These are phyloP conservation scores for Lithosia quadra DNA, from an alignment of 2,888 invertebrate species.

Conservation along the genomic window DNA sequence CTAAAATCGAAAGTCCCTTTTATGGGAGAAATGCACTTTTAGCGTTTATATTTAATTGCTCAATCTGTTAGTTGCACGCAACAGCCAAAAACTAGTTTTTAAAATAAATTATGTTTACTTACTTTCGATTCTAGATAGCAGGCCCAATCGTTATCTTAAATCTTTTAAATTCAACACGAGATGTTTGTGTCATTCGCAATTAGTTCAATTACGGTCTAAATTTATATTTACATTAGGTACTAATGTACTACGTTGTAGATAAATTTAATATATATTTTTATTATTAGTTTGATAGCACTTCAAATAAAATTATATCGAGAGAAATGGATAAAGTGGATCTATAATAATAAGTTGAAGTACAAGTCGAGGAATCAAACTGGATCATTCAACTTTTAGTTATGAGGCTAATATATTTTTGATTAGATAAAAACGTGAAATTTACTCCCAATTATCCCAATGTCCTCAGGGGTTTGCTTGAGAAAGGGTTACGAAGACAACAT, in stretches of 20 bases:
- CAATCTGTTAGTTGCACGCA: slow-evolving; percentile 41
- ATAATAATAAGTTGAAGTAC: not conserved
- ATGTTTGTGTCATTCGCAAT: slow-evolving; percentile 42
- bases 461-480: not conserved
- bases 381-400: not conserved
- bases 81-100: slow-evolving; percentile 42
- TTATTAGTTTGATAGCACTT: not conserved
- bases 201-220: slow-evolving; percentile 43
- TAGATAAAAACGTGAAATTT: not conserved
- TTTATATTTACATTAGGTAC: slow-evolving; percentile 45
- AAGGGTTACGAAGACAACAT: not conserved
- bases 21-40: slow-evolving; percentile 46
- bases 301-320: not conserved
- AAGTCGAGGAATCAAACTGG: too few relatives aligned
- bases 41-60: slow-evolving; percentile 46
- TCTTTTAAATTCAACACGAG: slow-evolving; percentile 30
- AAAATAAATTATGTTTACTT: slow-evolving; percentile 45
- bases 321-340: not conserved
- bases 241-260: not conserved
- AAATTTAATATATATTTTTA: not conserved
- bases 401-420: not conserved
- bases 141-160: slow-evolving; percentile 30
- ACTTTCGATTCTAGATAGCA: slow-evolving; percentile 44
- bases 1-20: slow-evolving; percentile 48
- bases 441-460: not conserved